Base-by-base conservation (phyloP, 2,113 vertebrate species). In the Dissostichus mawsoni region DNA sequence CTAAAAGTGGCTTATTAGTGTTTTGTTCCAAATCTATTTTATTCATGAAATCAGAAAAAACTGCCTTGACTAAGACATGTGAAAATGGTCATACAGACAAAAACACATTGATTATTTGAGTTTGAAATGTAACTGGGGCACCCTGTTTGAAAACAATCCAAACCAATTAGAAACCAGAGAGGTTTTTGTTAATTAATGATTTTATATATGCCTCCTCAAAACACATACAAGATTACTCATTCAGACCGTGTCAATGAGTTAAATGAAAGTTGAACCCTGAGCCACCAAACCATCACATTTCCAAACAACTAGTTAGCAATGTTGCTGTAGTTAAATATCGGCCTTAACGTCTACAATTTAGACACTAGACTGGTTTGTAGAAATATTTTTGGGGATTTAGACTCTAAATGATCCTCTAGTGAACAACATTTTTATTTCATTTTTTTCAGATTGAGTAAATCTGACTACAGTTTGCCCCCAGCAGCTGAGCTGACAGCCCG, bases 291-390 rank as follows among this genome's bases (percentile, higher is more conserved):
- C 51, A 52, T 62, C 17, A 72, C 41, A 61, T 47, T 25, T 55
- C 11, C 58, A 59, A 67, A 48, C 59, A 70, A 67, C 16, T 53
- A 65, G 50, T 55, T 78, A 14, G 10, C 44, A 18, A 11, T 18
- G 44, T 44, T 52, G 51, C 10, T 17, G 5, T 41, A 10, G 29
- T 45, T 48, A 33, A 20, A 56, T 45, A 41, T 5, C 2, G n/a
- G 62, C 48, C 53, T 45, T 4, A 29, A 58, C 59, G 8, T 8
- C 33, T 57, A 17, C 29, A 41, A 41, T 41, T 7, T 41, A 41
- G 36, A 41, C 36, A 41, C 8, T 41, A 41, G 36, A 41, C 36
- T 41, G 36, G 36, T 41, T 41, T 41, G 36, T 41, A 41, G 29
- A 29, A 29, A 29, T 8, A 8, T 8, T 41, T 8, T 41, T 41